Conservation (phyloP, 2,113 vertebrate species). For the Taurulus bubalis region DNA sequence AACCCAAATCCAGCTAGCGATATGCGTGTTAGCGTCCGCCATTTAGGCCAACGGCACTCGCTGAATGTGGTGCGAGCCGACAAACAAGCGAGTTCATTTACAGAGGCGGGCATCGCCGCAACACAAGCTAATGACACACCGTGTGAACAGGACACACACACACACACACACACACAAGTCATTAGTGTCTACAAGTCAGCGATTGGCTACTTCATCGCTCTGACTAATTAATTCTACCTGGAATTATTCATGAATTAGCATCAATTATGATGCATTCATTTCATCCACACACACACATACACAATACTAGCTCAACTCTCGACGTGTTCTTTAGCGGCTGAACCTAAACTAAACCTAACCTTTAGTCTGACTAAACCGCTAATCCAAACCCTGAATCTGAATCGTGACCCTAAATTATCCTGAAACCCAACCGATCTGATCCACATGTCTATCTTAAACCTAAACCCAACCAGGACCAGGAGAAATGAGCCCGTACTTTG, state of each 20-base stretch:
- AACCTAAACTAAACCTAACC: not conserved
- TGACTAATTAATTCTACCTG: slow-evolving; percentile 64
- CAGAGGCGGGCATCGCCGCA: slow-evolving; percentile 15
- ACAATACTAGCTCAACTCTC: not conserved
- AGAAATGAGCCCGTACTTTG: slow-evolving; percentile 16
- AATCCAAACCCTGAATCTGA: slow-evolving; percentile 2
- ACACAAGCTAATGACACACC: slow-evolving; percentile 35
- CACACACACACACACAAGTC: slow-evolving; percentile 10
- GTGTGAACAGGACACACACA: slow-evolving; percentile 12
- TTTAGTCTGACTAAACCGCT: not conserved
- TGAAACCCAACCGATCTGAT: not conserved
- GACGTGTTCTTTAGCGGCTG: not conserved
- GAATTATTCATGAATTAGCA: slow-evolving; percentile 47
- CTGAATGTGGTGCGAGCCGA: not conserved
- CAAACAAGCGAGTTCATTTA: slow-evolving; percentile 33
- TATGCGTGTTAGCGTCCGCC: slow-evolving; percentile 11
- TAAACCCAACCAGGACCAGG: not conserved
- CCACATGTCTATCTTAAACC: slow-evolving; percentile 3
- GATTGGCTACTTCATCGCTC: slow-evolving; percentile 2
- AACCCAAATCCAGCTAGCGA: slow-evolving; percentile 40
- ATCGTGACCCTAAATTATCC: not conserved
- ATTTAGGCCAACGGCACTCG: slow-evolving; percentile 40
- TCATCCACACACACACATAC: not conserved
- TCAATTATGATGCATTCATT: slow-evolving; percentile 43
- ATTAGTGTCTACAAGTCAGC: slow-evolving; percentile 45